These are phyloP conservation scores for Dolichallabes microphthalmus DNA, from an alignment of 2,113 vertebrate genomes.

Conservation along the genomic window DNA sequence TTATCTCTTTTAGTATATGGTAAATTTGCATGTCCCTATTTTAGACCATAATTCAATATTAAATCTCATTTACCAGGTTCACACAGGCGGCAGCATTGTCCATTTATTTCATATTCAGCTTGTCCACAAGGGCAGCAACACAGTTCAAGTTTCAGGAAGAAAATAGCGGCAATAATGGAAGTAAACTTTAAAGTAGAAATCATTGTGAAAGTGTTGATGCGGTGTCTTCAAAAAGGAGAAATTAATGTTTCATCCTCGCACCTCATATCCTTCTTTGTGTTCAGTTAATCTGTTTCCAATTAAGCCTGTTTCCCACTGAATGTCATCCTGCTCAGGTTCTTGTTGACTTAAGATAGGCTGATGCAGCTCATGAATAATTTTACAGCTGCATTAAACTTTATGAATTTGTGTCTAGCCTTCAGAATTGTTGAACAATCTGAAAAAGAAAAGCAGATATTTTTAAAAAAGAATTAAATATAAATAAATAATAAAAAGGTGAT, in stretches of 20 bases:
- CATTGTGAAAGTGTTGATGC: background rate
- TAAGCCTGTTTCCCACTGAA: background rate
- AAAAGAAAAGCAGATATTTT: background rate
- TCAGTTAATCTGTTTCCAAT: background rate
- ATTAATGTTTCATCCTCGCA: no score
- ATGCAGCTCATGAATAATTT: background rate
- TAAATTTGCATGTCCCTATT: background rate
- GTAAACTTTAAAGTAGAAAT: background rate
- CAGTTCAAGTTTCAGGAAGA: background rate
- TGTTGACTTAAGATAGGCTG: background rate
- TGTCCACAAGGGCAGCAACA: slow-evolving; percentile 1
- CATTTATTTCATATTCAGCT: slow-evolving; percentile 42
- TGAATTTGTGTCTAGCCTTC: background rate
- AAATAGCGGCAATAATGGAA: background rate
- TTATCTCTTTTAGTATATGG: background rate
- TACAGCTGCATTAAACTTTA: background rate
- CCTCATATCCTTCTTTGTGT: background rate
- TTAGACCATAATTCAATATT: background rate
- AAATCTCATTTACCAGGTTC: slow-evolving; percentile 15
- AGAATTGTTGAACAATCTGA: background rate
- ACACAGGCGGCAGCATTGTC: slow-evolving; percentile 36
- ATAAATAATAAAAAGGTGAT: background rate
- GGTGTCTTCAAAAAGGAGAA: no score
- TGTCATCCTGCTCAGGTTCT: background rate
- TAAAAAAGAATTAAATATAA: background rate